phyloP scores from a whole-genome alignment of 2,888 invertebrate genomes.

The Anodontia alba region DNA sequence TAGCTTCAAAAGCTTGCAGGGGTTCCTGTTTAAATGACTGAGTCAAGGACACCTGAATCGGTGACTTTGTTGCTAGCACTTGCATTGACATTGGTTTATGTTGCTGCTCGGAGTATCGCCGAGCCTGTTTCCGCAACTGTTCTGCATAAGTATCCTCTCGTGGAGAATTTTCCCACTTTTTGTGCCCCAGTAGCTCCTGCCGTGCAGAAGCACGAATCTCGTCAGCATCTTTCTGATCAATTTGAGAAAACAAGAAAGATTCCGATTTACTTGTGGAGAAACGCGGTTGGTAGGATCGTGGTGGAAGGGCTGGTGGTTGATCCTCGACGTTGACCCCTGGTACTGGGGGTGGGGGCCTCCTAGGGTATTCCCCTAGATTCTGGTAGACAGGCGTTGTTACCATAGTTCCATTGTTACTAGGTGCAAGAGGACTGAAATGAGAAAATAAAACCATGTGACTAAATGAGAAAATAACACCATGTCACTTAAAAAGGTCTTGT shows the following conservation, averaged over 20 bases:
- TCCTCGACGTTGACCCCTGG: slow-evolving; percentile 63
- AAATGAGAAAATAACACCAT: no score
- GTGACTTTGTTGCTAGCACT: slow-evolving; percentile 63
- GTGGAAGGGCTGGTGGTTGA: slow-evolving; percentile 76
- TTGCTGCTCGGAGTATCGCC: slow-evolving; percentile 80
- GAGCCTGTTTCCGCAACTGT: slow-evolving; percentile 79
- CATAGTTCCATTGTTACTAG: no score
- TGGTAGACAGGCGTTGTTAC: no score
- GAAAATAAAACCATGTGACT: no score
- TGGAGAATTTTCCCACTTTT: slow-evolving; percentile 64
- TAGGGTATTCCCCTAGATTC: slow-evolving; percentile 67
- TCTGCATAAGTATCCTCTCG: slow-evolving; percentile 76
- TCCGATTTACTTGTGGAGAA: slow-evolving; percentile 58
- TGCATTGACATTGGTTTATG: slow-evolving; percentile 63
- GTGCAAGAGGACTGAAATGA: no score
- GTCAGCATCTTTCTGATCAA: slow-evolving; percentile 31
- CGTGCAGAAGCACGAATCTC: slow-evolving; percentile 30
- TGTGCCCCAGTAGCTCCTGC: slow-evolving; percentile 13
- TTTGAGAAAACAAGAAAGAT: slow-evolving; percentile 44
- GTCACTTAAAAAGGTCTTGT: no score
- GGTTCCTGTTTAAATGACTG: slow-evolving; percentile 76
- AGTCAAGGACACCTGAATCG: slow-evolving; percentile 60
- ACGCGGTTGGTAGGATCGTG: slow-evolving; percentile 67
- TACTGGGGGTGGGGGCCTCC: slow-evolving; percentile 67
- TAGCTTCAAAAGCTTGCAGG: slow-evolving; percentile 71